phyloP scores from a whole-genome alignment of 2,797 vertebrate genomes.

The Gadopsis bispinosus region DNA sequence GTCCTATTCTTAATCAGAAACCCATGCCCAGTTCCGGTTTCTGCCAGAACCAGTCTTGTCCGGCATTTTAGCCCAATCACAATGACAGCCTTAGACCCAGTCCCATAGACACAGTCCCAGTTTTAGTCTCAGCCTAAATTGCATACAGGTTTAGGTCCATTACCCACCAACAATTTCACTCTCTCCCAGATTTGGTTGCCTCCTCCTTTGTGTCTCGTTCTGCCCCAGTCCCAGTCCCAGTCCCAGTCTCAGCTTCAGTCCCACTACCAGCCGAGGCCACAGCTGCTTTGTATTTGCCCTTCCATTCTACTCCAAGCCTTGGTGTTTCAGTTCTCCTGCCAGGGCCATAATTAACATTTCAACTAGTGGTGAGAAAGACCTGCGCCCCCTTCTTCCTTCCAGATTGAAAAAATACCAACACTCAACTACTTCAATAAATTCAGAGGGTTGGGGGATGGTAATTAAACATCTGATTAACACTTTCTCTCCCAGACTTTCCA shows the following conservation, averaged over 20 bases:
- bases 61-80: too few species aligned
- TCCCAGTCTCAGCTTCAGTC: background rate
- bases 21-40: background rate
- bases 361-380: constrained; percentile 27
- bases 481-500: constrained; percentile 69
- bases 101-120: too few species aligned
- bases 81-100: background rate
- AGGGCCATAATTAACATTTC: constrained; percentile 78
- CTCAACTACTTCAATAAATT: constrained; percentile 73
- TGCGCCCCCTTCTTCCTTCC: constrained; percentile 7
- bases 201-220: background rate
- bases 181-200: background rate
- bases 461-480: constrained; percentile 78
- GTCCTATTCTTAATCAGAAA: background rate
- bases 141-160: background rate
- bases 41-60: too few species aligned
- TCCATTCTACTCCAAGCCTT: constrained; percentile 79
- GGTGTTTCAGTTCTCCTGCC: constrained; percentile 87
- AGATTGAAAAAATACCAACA: constrained; percentile 51
- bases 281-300: too few species aligned
- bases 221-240: background rate
- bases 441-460: constrained; percentile 38
- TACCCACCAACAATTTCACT: background rate
- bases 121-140: too few species aligned
- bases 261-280: constrained; percentile 23